Conservation (phyloP, 30 jellyfish, hydroid and myxozoan genomes). For the Chrysaora quinquecirrha region DNA sequence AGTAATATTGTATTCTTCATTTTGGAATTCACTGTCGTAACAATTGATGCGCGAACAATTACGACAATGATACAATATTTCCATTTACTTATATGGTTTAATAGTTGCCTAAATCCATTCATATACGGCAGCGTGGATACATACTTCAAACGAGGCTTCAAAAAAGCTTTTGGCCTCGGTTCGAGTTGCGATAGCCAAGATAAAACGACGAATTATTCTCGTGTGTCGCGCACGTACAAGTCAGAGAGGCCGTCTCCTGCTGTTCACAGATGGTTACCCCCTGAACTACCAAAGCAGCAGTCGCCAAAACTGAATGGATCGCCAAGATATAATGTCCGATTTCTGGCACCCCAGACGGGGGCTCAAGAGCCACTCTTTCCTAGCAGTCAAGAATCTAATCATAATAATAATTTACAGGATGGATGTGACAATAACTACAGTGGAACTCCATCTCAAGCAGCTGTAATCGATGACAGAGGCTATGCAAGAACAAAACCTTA, state of each 20-base stretch:
- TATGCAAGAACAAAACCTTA: background rate
- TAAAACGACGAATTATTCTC: conserved; percentile 19
- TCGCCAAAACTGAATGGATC: background rate
- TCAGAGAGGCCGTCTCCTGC: conserved; percentile 40
- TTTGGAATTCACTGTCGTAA: conserved; percentile 22
- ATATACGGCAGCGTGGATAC: conserved; percentile 79
- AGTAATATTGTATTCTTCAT: conserved; percentile 58
- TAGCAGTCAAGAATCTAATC: too few species aligned
- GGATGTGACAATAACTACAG: background rate
- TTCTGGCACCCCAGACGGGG: conserved; percentile 1
- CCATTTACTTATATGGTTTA: conserved; percentile 71
- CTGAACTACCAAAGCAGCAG: conserved; percentile 7
- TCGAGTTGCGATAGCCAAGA: conserved; percentile 55
- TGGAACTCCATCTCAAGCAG: background rate
- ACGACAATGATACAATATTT: conserved; percentile 39
- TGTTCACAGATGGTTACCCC: conserved; percentile 12
- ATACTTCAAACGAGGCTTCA: conserved; percentile 76
- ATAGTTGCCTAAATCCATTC: conserved; percentile 78
- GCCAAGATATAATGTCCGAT: conserved; percentile 16
- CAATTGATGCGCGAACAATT: conserved; percentile 4
- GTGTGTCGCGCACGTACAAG: conserved; percentile 37
- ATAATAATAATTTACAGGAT: background rate
- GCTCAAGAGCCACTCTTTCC: too few species aligned
- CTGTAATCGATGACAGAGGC: background rate
- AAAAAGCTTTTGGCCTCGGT: conserved; percentile 68